These are phyloP conservation scores for Psittacula cyanocephala DNA, from an alignment of 2,113 vertebrate species.

Conservation along the genomic window DNA sequence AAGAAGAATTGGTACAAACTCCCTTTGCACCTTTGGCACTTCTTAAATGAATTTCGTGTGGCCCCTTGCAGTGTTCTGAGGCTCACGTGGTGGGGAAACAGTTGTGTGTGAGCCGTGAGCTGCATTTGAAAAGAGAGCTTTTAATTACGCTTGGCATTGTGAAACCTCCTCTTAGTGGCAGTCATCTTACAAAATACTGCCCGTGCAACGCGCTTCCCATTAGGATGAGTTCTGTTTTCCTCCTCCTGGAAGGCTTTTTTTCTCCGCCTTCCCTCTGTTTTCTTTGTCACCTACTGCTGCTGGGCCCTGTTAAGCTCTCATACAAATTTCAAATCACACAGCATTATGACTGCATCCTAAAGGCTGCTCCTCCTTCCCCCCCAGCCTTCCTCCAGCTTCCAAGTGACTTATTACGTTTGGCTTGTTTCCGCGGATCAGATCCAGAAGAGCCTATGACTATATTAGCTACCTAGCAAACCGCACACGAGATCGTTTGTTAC, in stretches of 20 bases:
- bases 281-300: slow-evolving; percentile 58
- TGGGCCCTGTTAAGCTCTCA: slow-evolving; percentile 50
- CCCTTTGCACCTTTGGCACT: slow-evolving; percentile 59
- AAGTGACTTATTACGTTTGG: slow-evolving; percentile 59
- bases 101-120: slow-evolving; percentile 53
- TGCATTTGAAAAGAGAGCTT: slow-evolving; percentile 66
- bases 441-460: not conserved
- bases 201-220: slow-evolving; percentile 32
- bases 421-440: slow-evolving; percentile 12
- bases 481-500: not conserved
- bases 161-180: slow-evolving; percentile 44
- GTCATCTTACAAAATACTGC: slow-evolving; percentile 61
- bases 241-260: not conserved
- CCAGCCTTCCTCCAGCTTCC: slow-evolving; percentile 29
- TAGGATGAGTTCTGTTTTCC: not conserved
- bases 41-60: slow-evolving; percentile 54
- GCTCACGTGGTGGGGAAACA: slow-evolving; percentile 51
- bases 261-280: slow-evolving; percentile 25
- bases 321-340: slow-evolving; percentile 42
- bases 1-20: slow-evolving; percentile 15
- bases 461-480: slow-evolving; percentile 31
- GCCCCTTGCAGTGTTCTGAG: slow-evolving; percentile 55
- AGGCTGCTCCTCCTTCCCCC: slow-evolving; percentile 28
- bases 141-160: slow-evolving; percentile 58
- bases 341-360: slow-evolving; percentile 36